A percentile compares a stretch with the other conserved stretches of the same genome.
Conservation (phyloP, 2,888 invertebrate species). For the Clunio marinus region DNA sequence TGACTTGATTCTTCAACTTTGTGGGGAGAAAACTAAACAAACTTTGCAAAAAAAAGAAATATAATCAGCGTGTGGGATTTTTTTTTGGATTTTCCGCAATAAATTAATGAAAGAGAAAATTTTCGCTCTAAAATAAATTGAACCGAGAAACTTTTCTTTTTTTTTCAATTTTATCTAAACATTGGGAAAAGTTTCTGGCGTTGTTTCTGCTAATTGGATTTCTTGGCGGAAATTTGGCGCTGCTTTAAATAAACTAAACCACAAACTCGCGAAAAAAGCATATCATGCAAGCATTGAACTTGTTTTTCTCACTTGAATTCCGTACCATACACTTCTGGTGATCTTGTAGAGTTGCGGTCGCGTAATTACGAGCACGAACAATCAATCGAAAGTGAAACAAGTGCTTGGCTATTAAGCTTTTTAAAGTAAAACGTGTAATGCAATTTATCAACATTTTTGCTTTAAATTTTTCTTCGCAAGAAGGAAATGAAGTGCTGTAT, state of each 20-base stretch:
- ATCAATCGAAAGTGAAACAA: conserved; percentile 2
- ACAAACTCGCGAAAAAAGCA: background rate
- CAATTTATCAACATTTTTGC: background rate
- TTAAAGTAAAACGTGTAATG: background rate
- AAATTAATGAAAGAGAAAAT: too few species aligned
- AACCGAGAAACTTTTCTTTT: background rate
- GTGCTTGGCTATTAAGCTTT: background rate
- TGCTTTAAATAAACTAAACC: conserved; percentile 2
- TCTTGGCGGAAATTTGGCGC: conserved; percentile 2
- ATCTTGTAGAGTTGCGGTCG: background rate
- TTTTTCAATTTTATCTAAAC: background rate
- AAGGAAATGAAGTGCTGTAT: background rate
- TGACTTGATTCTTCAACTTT: too few species aligned
- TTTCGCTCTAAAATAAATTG: too few species aligned
- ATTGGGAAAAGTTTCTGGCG: too few species aligned
- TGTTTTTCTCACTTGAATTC: too few species aligned
- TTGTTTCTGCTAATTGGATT: background rate
- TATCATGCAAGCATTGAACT: background rate
- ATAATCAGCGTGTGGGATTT: too few species aligned
- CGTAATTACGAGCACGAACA: too few species aligned
- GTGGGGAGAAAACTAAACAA: too few species aligned
- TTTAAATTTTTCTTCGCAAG: too few species aligned
- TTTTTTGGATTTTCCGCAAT: too few species aligned
- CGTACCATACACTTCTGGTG: too few species aligned
- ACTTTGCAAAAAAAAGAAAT: too few species aligned